Base-by-base conservation (phyloP, 2,797 vertebrate species). In the Rhadinocentrus ornatus region DNA sequence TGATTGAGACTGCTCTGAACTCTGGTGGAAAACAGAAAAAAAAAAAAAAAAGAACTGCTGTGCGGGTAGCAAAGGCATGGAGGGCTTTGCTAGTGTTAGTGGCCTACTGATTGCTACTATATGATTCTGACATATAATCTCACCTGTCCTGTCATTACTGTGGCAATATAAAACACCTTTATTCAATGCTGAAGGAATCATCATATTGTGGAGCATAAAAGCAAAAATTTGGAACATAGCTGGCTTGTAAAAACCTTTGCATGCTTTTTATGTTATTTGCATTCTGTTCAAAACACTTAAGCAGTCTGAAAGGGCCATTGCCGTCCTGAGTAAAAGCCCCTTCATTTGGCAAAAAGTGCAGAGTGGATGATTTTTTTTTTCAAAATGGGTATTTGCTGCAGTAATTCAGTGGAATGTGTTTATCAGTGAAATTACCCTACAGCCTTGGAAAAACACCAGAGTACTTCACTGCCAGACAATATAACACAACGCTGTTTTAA, bases 211-310 rank as follows among this genome's bases (percentile, higher is more conserved):
- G 29, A 67, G 41, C 52, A 69, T 57, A 32, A 79, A 79, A 71
- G 35, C 34, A 1, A 13, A 73, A 63, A 82, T 88, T 66, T 79
- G 66, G 57, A 69, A 71, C 26, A 52, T 50, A 52, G 71, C 59
- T 58, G 57, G 64, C 55, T 81, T 78, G 6, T n/a, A 37, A 61
- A 77, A 73, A 31, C 29, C 35, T 56, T 77, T 31, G 61, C 62
- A 53, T 64, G 50, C 44, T 59, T 73, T 72, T 76, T 59, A 41
- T 71, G 62, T 72, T 72, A 80, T 85, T 81, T 71, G 53, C 73
- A 73, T 70, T 69, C 73, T 69, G 64, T 75, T 85, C 61, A 65
- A 70, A 87, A 75, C 67, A 79, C 66, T 80, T 77, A 73, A 72
- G 76, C 63, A 59, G 66, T 50, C 71, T 71, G 53, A 86, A 79